A percentile compares a stretch with the other conserved stretches of the same genome.
Evolutionary conservation across 2,888 invertebrate genomes (phyloP).

Genomic region (Hyposoter dolosus): DNA sequence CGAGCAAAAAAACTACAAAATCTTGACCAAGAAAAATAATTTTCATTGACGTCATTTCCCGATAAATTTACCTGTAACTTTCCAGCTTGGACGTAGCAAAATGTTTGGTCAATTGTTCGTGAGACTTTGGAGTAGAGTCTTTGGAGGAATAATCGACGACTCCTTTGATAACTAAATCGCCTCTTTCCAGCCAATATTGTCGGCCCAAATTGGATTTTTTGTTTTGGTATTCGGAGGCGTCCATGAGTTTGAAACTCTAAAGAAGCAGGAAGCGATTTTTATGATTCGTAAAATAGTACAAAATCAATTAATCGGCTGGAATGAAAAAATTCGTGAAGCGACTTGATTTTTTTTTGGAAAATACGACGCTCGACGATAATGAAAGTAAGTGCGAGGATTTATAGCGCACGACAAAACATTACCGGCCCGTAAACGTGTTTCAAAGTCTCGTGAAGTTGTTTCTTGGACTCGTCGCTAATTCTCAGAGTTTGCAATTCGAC

Average conservation of each 20-base stretch:
- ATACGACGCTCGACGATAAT: no score
- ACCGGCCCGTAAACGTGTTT: slow-evolving; percentile 91
- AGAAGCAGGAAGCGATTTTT: slow-evolving; percentile 32
- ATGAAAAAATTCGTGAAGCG: background rate
- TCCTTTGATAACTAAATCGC: slow-evolving; percentile 91
- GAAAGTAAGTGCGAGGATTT: no score
- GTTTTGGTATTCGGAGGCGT: slow-evolving; percentile 86
- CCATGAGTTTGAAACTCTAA: slow-evolving; percentile 85
- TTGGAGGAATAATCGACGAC: slow-evolving; percentile 89
- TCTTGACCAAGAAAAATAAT: background rate
- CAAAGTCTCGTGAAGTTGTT: slow-evolving; percentile 90
- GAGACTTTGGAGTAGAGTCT: slow-evolving; percentile 86
- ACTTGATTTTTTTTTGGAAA: background rate
- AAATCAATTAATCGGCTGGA: background rate
- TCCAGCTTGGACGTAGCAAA: slow-evolving; percentile 91
- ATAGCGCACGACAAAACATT: slow-evolving; percentile 76
- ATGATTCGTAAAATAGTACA: background rate
- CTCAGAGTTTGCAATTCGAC: slow-evolving; percentile 91
- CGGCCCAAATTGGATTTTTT: slow-evolving; percentile 89
- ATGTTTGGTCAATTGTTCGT: slow-evolving; percentile 88
- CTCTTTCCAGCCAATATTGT: slow-evolving; percentile 92
- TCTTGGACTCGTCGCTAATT: slow-evolving; percentile 89
- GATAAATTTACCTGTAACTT: slow-evolving; percentile 85
- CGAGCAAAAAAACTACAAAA: background rate
- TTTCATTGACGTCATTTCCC: background rate